These are phyloP conservation scores for Prionace glauca DNA, from an alignment of 2,797 vertebrate species.

Conservation along the genomic window DNA sequence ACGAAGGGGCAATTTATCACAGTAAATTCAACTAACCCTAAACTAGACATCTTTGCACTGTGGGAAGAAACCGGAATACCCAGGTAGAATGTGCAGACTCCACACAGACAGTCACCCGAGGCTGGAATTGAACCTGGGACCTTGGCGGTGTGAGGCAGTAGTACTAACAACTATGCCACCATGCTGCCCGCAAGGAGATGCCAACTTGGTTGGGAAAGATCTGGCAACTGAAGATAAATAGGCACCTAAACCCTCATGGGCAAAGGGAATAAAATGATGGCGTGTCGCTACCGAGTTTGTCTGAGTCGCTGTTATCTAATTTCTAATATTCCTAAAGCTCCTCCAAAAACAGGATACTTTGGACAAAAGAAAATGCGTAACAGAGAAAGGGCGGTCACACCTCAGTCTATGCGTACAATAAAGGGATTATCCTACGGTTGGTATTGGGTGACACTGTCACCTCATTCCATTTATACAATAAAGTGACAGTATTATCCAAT, in stretches of 20 bases:
- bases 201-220: background rate
- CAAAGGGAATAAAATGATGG: background rate
- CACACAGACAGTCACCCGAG: no score
- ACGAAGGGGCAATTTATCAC: no score
- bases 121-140: no score
- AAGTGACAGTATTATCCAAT: slow-evolving; percentile 13
- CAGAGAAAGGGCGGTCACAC: background rate
- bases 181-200: no score
- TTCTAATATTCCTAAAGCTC: background rate
- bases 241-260: background rate
- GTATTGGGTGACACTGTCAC: background rate
- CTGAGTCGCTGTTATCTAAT: background rate
- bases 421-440: slow-evolving; percentile 12
- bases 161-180: no score
- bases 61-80: no score
- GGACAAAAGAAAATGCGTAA: background rate
- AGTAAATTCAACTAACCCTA: no score
- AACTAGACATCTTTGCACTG: no score
- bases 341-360: background rate
- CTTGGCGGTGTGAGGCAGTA: no score
- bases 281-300: background rate
- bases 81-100: no score
- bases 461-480: slow-evolving; percentile 27
- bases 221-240: background rate
- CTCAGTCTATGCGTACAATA: background rate